Conservation (phyloP, 2,113 vertebrate genomes). For the Limnothrissa miodon region DNA sequence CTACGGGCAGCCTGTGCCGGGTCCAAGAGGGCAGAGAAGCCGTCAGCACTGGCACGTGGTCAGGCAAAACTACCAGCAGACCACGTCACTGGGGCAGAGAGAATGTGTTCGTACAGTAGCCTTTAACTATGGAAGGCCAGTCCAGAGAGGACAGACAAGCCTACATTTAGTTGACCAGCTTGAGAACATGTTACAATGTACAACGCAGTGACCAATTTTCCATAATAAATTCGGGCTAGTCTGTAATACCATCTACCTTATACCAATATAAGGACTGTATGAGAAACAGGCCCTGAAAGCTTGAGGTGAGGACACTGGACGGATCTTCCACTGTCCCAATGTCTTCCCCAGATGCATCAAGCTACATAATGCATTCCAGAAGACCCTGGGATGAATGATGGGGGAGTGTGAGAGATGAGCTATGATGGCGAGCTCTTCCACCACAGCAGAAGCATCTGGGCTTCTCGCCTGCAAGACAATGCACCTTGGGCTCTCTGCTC, state of each 20-base stretch:
- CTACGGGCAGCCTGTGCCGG: neutral
- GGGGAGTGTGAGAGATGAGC: neutral
- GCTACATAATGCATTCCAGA: neutral
- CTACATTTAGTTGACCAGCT: neutral
- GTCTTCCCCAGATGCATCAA: constrained; percentile 11
- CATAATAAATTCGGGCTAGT: too few relatives aligned
- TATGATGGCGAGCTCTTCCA: neutral
- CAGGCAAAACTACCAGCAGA: neutral
- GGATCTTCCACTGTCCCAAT: constrained; percentile 1
- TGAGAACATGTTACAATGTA: neutral
- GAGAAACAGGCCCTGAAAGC: neutral
- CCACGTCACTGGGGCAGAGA: neutral
- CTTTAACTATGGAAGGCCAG: neutral
- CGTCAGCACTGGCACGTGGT: neutral
- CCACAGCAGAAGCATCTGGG: constrained; percentile 15
- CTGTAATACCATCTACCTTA: too few relatives aligned
- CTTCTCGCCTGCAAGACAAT: neutral
- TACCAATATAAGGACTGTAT: too few relatives aligned
- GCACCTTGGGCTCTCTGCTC: neutral
- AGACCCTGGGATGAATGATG: neutral
- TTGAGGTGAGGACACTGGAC: neutral
- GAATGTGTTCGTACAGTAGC: neutral
- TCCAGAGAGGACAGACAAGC: neutral
- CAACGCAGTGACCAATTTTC: too few relatives aligned
- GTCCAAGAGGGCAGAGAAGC: neutral